Conservation (phyloP, 1,140 invertebrate genomes). For the Chironomus tepperi region DNA sequence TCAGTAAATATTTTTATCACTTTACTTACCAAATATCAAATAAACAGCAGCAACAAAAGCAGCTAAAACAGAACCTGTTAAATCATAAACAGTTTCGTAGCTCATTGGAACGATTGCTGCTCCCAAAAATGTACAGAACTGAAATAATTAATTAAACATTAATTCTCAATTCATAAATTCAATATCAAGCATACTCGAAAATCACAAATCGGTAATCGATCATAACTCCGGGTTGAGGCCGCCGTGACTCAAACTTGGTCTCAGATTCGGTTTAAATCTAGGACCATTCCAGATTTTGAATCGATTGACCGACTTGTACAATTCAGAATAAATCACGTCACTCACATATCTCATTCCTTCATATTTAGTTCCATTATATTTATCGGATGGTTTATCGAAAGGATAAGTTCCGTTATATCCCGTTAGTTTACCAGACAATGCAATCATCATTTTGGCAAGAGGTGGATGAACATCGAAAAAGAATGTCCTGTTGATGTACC, state of each 20-base stretch:
- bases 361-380: slow-evolving; percentile 79
- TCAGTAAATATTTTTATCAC: too few species aligned
- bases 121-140: slow-evolving; percentile 89
- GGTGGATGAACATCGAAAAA: slow-evolving; percentile 99
- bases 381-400: slow-evolving; percentile 94
- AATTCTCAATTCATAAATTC: slow-evolving; percentile 25
- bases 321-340: slow-evolving; percentile 31
- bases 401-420: slow-evolving; percentile 95
- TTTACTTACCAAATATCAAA: slow-evolving; percentile 72
- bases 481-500: slow-evolving; percentile 96
- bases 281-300: too few species aligned
- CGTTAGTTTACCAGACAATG: slow-evolving; percentile 80
- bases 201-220: too few species aligned
- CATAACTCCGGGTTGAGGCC: too few species aligned
- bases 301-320: too few species aligned
- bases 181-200: too few species aligned
- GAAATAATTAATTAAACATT: too few species aligned
- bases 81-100: slow-evolving; percentile 80
- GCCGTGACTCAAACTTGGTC: too few species aligned
- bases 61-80: slow-evolving; percentile 72
- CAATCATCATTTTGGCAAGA: slow-evolving; percentile 96
- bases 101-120: slow-evolving; percentile 79
- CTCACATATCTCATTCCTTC: slow-evolving; percentile 91
- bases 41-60: slow-evolving; percentile 68
- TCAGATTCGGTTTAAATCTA: too few species aligned